Conservation (phyloP, 2,888 invertebrate species). For the Orchesellides sinensis region DNA sequence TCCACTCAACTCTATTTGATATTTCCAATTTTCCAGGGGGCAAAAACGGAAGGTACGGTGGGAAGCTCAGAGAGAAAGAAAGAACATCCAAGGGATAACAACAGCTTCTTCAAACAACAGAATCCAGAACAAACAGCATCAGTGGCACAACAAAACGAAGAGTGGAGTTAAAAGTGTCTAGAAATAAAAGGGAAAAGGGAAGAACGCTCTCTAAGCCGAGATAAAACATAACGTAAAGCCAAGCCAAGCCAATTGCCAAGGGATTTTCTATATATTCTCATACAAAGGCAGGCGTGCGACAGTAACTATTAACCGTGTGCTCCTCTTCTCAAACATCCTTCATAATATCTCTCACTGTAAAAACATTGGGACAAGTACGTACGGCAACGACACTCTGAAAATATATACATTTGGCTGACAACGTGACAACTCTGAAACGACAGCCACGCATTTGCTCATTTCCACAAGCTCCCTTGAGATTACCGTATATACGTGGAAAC, state of each 20-base stretch:
- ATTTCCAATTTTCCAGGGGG: conserved; percentile 2
- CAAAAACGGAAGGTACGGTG: not conserved
- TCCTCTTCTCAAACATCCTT: not conserved
- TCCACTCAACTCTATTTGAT: not conserved
- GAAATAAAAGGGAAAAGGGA: conserved; percentile 33
- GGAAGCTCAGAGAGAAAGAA: not conserved
- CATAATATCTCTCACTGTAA: conserved; percentile 9
- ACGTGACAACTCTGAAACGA: conserved; percentile 74
- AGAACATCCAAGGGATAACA: not conserved
- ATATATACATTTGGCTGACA: conserved; percentile 64
- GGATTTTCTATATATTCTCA: conserved; percentile 69
- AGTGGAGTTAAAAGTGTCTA: conserved; percentile 60
- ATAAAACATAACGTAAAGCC: conserved; percentile 65
- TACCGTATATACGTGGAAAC: conserved; percentile 28
- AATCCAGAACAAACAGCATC: conserved; percentile 36
- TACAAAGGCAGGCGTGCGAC: not conserved
- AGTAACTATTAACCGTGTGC: conserved; percentile 19
- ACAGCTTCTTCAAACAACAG: conserved; percentile 1
- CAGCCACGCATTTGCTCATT: conserved; percentile 74
- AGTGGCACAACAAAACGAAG: conserved; percentile 26
- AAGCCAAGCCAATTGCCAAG: conserved; percentile 73
- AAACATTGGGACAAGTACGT: not conserved
- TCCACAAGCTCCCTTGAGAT: conserved; percentile 70
- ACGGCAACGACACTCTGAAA: not conserved
- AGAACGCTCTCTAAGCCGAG: conserved; percentile 49